Percentiles rank a stretch among this genome's conserved stretches.
phyloP scores from a whole-genome alignment of 2,113 vertebrate genomes.

The Spilogale gracilis region DNA sequence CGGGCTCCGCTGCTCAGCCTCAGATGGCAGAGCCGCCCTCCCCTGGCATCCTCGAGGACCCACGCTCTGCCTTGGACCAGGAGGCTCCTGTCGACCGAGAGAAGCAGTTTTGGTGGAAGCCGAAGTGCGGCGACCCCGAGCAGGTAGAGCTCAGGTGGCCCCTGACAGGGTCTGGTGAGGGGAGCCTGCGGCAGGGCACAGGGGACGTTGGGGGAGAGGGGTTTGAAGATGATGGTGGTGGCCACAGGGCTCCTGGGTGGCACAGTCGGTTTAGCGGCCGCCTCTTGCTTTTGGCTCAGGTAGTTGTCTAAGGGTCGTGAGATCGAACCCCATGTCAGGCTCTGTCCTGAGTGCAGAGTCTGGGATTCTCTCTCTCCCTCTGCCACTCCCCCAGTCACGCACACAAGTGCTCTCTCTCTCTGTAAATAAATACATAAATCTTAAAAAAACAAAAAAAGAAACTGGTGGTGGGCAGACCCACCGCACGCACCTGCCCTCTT shows the following conservation, averaged over 20 bases:
- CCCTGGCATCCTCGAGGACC: neutral
- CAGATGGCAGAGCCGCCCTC: conserved; percentile 2
- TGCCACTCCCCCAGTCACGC: neutral
- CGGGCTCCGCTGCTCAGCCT: neutral
- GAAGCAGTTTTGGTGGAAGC: neutral
- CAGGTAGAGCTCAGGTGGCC: neutral
- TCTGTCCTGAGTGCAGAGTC: neutral
- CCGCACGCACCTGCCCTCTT: neutral
- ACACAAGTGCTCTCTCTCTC: neutral
- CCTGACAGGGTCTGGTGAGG: neutral
- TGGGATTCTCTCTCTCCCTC: neutral
- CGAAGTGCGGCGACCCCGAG: neutral
- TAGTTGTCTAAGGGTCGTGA: neutral
- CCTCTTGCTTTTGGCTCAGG: neutral
- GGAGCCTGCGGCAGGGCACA: too few relatives aligned
- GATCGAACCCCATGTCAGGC: too few relatives aligned
- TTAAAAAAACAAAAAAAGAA: neutral
- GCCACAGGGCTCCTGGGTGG: too few relatives aligned
- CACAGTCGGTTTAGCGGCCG: fast-evolving
- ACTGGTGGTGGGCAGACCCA: neutral
- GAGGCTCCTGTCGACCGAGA: neutral
- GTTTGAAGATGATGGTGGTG: neutral
- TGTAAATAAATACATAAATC: neutral
- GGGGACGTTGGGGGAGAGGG: neutral
- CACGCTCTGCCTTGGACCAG: neutral